Evolutionary conservation across 2,888 invertebrate species (phyloP), one percentile per base, ranked within the genome.

Genomic region (Timandra comae): DNA sequence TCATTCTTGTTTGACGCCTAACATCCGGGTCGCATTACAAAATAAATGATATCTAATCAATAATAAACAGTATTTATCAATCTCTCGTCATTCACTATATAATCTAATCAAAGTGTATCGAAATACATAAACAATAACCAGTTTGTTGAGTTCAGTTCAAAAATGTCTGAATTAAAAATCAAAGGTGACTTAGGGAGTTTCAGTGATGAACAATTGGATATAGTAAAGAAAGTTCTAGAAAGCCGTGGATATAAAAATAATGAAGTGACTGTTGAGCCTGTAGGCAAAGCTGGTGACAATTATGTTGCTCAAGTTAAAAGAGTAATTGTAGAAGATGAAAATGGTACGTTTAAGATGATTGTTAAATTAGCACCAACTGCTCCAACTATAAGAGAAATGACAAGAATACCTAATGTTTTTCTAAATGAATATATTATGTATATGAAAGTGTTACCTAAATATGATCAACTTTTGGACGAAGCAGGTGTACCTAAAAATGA

Each of bases 371-470:
- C 67, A 12, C 54, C 64, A 1, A 21, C 27, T 2, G 8, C 23
- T 2, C 53, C 53, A 39, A 9, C 25, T 1, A 1, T 48, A 2
- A 40, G 63, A 41, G 7, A 29, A 2, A 10, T 28, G 5, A 34
- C 37, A 22, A 46, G 49, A 0, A 49, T 48, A 7, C 32, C 10
- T 6, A 0, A 22, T 2, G 1, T 54, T n/a, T 66, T 63, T 27
- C 39, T 30, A 2, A 71, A 67, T 29, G 69, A 71, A 44, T 44
- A 41, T 8, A 22, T 45, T 0, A 54, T 69, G 49, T 71, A 69
- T 33, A 51, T 43, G 1, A 41, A 55, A 30, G 39, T 64, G 2
- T 24, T 66, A 2, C 62, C 64, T 2, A 62, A 60, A 38, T 56
- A 53, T 11, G 38, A 49, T 8, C 38, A 62, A 12, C 12, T 65